Evolutionary conservation across 1,140 invertebrate species (phyloP).

Genomic region (Cydia fagiglandana): DNA sequence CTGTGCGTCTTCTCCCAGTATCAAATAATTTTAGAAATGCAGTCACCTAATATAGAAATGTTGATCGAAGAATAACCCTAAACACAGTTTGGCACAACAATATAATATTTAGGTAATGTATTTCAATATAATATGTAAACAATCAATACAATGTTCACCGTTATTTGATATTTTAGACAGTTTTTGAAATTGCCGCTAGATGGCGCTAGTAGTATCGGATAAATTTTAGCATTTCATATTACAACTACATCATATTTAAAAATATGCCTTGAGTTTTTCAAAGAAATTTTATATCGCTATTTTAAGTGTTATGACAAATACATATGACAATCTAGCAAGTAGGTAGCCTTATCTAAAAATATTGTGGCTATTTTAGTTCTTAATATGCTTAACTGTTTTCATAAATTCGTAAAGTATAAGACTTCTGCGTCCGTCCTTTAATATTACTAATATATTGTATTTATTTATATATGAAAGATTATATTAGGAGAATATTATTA

Average conservation of each 20-base stretch:
- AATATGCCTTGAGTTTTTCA: too few species aligned
- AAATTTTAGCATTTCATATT: neutral
- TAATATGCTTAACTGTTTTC: neutral
- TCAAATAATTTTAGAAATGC: slow-evolving; percentile 87
- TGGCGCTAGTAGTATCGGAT: neutral
- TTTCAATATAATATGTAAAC: neutral
- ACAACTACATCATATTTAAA: neutral
- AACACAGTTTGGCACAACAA: neutral
- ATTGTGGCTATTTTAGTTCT: neutral
- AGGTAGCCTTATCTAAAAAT: too few species aligned
- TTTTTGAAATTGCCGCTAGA: neutral
- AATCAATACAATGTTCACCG: neutral
- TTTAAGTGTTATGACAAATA: too few species aligned
- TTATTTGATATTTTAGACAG: neutral
- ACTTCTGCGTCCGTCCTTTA: neutral
- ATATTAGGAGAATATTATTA: too few species aligned
- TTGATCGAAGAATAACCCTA: slow-evolving; percentile 72
- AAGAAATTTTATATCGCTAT: too few species aligned
- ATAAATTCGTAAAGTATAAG: neutral
- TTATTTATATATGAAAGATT: neutral
- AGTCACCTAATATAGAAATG: slow-evolving; percentile 93
- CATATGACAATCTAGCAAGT: too few species aligned
- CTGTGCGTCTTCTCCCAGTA: slow-evolving; percentile 91
- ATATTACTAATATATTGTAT: neutral
- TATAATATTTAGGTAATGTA: neutral